These are phyloP conservation scores for Macrotrachela quadricornifera DNA, from an alignment of 1,140 invertebrate species.

Conservation along the genomic window DNA sequence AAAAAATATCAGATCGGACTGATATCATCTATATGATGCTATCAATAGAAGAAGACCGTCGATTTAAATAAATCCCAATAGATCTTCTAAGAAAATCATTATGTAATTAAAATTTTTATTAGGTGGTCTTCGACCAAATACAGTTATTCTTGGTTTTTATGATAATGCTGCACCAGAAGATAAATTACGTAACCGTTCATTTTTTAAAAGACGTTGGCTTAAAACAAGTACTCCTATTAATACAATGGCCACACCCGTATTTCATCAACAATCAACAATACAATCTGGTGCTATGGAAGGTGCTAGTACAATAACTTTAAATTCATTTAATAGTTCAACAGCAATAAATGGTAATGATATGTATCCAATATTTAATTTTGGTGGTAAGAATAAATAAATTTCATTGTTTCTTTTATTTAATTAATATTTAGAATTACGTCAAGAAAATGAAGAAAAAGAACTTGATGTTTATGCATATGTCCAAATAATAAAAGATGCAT, in stretches of 20 bases:
- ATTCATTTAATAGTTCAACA: neutral
- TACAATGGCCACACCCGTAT: neutral
- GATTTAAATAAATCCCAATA: too few relatives aligned
- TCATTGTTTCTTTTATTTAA: neutral
- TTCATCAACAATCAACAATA: too few relatives aligned
- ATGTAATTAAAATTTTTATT: neutral
- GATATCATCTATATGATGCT: too few relatives aligned
- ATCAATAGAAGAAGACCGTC: neutral
- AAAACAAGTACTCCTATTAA: neutral
- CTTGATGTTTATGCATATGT: conserved; percentile 51
- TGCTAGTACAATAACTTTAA: neutral
- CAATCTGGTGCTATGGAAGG: neutral
- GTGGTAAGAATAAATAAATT: neutral
- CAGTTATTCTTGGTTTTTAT: conserved; percentile 62
- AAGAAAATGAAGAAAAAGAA: conserved; percentile 12
- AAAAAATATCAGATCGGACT: too few relatives aligned
- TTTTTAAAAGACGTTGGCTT: neutral
- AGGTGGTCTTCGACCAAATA: conserved; percentile 97
- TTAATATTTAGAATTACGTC: neutral
- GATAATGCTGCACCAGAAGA: conserved; percentile 18
- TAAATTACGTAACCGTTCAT: conserved; percentile 1
- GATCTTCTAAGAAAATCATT: neutral
- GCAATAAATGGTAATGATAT: neutral
- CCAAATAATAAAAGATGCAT: conserved; percentile 53
- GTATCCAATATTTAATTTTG: neutral